Evolutionary conservation across 2,888 invertebrate species (phyloP).

Genomic region (Synergus gifuensis): DNA sequence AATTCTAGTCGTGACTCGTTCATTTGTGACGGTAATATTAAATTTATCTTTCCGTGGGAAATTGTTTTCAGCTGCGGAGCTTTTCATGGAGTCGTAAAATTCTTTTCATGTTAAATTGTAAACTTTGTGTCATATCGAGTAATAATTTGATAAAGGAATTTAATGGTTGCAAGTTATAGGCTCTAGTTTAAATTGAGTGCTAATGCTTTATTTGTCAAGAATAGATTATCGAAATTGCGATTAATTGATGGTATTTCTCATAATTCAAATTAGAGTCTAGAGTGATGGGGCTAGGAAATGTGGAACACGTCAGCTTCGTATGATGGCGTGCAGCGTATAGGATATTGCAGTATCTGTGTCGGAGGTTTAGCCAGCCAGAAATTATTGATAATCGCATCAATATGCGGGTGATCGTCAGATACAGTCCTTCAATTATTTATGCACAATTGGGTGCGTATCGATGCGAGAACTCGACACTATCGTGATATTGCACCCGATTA

Average conservation of each 20-base stretch:
- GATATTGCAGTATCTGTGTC: constrained; percentile 3
- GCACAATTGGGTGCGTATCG: constrained; percentile 65
- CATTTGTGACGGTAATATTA: constrained; percentile 16
- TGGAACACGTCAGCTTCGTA: not conserved
- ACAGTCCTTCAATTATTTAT: constrained; percentile 70
- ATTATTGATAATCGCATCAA: constrained; percentile 76
- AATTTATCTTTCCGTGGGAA: constrained; percentile 20
- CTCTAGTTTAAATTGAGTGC: not conserved
- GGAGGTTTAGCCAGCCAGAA: constrained; percentile 58
- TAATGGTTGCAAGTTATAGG: constrained; percentile 14
- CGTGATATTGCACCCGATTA: not conserved
- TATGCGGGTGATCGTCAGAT: constrained; percentile 72
- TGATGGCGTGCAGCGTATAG: not conserved
- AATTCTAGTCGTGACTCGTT: constrained; percentile 10
- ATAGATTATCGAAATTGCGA: not conserved
- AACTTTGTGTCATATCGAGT: constrained; percentile 22
- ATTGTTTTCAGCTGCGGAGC: constrained; percentile 33
- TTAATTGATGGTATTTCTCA: not conserved
- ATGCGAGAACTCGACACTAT: not conserved
- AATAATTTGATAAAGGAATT: constrained; percentile 22
- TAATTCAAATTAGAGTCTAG: not conserved
- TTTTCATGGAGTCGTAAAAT: constrained; percentile 34
- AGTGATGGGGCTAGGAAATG: not conserved
- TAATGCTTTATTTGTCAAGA: not conserved
- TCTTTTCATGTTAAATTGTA: constrained; percentile 33